phyloP scores from a whole-genome alignment of 2,888 invertebrate genomes.

The Pristionchus arcanus region DNA sequence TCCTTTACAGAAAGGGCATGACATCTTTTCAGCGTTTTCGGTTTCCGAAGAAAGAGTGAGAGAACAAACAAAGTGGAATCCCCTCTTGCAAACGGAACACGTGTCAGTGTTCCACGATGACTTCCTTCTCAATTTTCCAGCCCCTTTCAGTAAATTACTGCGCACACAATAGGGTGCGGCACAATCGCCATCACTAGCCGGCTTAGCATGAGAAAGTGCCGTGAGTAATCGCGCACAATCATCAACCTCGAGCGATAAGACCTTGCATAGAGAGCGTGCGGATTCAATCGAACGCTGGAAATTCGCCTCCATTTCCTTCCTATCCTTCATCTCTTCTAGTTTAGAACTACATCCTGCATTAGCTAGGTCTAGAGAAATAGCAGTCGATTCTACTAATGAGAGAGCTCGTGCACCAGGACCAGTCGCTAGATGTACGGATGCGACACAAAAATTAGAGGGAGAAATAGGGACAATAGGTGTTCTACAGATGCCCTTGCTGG shows the following conservation, averaged over 20 bases:
- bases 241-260: not conserved
- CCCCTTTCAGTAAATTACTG: not conserved
- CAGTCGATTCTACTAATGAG: not conserved
- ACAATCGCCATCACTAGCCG: not conserved
- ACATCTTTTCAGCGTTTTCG: not conserved
- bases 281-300: not conserved
- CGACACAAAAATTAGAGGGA: not conserved
- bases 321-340: not conserved
- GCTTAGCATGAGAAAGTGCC: not conserved
- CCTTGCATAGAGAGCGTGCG: not conserved
- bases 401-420: not conserved
- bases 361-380: not conserved
- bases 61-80: not conserved
- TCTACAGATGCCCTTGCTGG: not conserved
- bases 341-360: not conserved
- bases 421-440: not conserved
- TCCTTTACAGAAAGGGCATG: not conserved
- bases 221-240: not conserved
- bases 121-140: not conserved
- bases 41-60: not conserved
- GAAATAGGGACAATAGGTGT: not conserved
- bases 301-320: not conserved
- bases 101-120: not conserved
- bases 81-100: not conserved
- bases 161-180: not conserved